Conservation (phyloP, 2,888 invertebrate genomes). For the Lysandra coridon region DNA sequence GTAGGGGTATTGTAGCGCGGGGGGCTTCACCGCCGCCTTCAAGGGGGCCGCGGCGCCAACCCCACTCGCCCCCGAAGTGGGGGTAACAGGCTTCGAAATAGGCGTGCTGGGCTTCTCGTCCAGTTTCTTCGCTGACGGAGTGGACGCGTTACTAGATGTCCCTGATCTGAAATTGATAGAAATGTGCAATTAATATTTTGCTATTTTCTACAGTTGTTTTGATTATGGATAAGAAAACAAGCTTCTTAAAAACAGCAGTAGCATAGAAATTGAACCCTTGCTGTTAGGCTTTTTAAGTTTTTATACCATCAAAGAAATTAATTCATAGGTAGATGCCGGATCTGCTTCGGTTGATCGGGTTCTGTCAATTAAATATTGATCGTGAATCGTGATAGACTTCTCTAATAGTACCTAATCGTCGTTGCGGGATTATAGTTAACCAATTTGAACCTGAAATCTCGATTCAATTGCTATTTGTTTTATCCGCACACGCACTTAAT, state of each 20-base stretch:
- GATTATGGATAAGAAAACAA: background rate
- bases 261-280: background rate
- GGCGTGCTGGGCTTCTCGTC: constrained; percentile 95
- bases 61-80: constrained; percentile 84
- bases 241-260: background rate
- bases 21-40: constrained; percentile 81
- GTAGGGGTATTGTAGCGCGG: constrained; percentile 83
- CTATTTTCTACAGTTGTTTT: background rate
- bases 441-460: background rate
- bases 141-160: constrained; percentile 94
- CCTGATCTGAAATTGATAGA: constrained; percentile 81
- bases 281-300: too few relatives aligned
- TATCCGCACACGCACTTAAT: too few relatives aligned
- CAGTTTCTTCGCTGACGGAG: constrained; percentile 92
- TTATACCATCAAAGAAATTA: too few relatives aligned
- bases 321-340: too few relatives aligned
- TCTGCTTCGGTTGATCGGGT: too few relatives aligned
- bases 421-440: too few relatives aligned
- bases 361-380: too few relatives aligned
- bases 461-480: background rate
- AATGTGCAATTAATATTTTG: background rate
- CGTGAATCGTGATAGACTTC: too few relatives aligned
- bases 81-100: constrained; percentile 93
- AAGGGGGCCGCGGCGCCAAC: constrained; percentile 80
- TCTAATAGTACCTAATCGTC: too few relatives aligned